Evolutionary conservation across 1,140 invertebrate species (phyloP), one percentile per base, ranked within the genome.

Genomic region (Aphidius gifuensis): DNA sequence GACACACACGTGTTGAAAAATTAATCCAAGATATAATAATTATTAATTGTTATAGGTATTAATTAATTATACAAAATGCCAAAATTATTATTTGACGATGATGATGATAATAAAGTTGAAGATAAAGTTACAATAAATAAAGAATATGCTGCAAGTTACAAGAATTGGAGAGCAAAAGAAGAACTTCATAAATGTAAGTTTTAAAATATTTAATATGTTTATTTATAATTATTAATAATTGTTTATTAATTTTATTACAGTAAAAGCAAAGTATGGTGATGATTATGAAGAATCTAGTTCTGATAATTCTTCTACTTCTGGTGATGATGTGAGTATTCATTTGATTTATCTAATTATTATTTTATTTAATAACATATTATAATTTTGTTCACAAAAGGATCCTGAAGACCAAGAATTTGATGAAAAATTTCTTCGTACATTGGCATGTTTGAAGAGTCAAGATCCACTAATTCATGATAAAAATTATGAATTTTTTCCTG

Each of bases 381-480:
- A 57, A 47, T 38, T 56, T 61, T 46, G 53, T 61, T 40, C 46
- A 45, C 4, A 44, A 44, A 3, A 44, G 43, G 9, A 49, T 48
- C 2, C 54, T 55, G 6, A 6, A 0, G 56, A 39, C n/a, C 60
- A 73, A 72, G 65, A 80, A 77, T 69, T 92, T 47, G 94, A 97
- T 71, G 88, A 90, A 71, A 87, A 91, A 57, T 97, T 97, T 78
- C 88, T 93, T 5, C 92, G 91, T 80, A 91, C 93, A 0, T 77
- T 96, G 1, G 84, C 93, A 2, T 88, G 85, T 61, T 76, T 98
- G 6, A 97, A 96, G 75, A 91, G 86, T 42, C 92, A 92, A 77
- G 91, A 97, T 83, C 92, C 94, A 1, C 85, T 84, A 68, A 95
- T 96, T 66, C 97, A 97, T 81, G 85, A 96, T 69, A 83, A 87